Evolutionary conservation across 30 jellyfish, hydroid and myxozoan genomes (phyloP).

Genomic region (Aurelia sp.): DNA sequence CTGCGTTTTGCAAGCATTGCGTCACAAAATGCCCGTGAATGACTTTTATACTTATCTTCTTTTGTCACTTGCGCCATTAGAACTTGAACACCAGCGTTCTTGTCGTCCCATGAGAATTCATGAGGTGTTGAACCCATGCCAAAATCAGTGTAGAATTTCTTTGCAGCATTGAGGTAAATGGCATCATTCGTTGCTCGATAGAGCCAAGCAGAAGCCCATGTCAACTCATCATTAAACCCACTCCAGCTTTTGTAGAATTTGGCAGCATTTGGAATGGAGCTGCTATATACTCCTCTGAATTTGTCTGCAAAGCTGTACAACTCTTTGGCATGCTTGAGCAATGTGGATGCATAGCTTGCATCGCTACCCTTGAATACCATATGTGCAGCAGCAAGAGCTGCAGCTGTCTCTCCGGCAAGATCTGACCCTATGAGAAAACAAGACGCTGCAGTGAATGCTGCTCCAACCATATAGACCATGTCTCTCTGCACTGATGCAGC

Average conservation of each 20-base stretch:
- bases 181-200: slow-evolving; percentile 67
- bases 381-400: slow-evolving; percentile 85
- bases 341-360: slow-evolving; percentile 32
- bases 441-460: too few species aligned
- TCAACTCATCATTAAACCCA: slow-evolving; percentile 78
- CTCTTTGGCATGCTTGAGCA: slow-evolving; percentile 76
- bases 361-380: slow-evolving; percentile 44
- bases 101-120: slow-evolving; percentile 90
- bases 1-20: slow-evolving; percentile 25
- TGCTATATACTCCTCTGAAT: slow-evolving; percentile 65
- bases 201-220: slow-evolving; percentile 86
- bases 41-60: slow-evolving; percentile 19
- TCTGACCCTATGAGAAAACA: slow-evolving; percentile 27
- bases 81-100: slow-evolving; percentile 73
- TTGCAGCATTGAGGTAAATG: slow-evolving; percentile 60
- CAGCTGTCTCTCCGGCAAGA: slow-evolving; percentile 80
- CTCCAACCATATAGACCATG: background rate
- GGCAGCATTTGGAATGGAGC: slow-evolving; percentile 67
- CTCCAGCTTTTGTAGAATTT: slow-evolving; percentile 68
- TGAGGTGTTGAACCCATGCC: slow-evolving; percentile 20
- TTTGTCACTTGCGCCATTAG: slow-evolving; percentile 59
- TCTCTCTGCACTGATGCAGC: too few species aligned
- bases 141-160: slow-evolving; percentile 24
- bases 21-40: slow-evolving; percentile 61
- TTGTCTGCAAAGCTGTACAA: slow-evolving; percentile 71